Evolutionary conservation across 92 coral and sea anemone species (phyloP), one percentile per base, ranked within the genome.

Genomic region (Ricordea florida): DNA sequence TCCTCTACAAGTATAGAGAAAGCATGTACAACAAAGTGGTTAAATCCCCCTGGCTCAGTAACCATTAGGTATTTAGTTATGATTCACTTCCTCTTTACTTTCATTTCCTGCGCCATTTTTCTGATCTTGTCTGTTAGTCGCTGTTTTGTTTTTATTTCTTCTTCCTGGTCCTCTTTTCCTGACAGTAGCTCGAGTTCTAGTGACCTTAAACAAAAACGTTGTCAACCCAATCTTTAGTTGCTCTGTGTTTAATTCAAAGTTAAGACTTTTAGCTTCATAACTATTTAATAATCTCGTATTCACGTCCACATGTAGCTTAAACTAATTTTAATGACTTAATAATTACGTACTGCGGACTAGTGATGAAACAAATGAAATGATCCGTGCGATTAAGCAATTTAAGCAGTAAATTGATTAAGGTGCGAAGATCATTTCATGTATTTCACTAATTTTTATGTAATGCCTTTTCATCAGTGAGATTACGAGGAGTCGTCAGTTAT

Each of bases 121-220:
- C 85, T 49, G 38, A 79, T 35, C 60, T 79, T 78, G 59, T 79
- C 85, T 23, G 69, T 47, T 10, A 55, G 43, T 6, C 71, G 77
- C 63, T 78, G 85, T 37, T 79, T 79, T 42, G 42, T 21, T 68
- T 68, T 67, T 15, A 21, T 44, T 57, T 35, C 70, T 53, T 43
- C 63, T 33, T 79, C 78, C 45, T 79, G 69, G 64, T 67, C 69
- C 10, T 66, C 85, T 46, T 5, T 29, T 21, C 64, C 52, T 38
- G 76, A 14, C 24, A 68, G 51, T 16, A 79, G 62, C 8, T 53
- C 49, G 40, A 79, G 61, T 42, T 79, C 40, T n/a, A 10, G 58
- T 28, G 85, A 28, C 48, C 61, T 56, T 56, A 52, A 43, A 67
- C 49, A 41, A 65, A 27, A 44, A 41, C 18, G 41, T 45, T 45